phyloP scores from a whole-genome alignment of 1,140 invertebrate species.

The Lepidurus couesii region DNA sequence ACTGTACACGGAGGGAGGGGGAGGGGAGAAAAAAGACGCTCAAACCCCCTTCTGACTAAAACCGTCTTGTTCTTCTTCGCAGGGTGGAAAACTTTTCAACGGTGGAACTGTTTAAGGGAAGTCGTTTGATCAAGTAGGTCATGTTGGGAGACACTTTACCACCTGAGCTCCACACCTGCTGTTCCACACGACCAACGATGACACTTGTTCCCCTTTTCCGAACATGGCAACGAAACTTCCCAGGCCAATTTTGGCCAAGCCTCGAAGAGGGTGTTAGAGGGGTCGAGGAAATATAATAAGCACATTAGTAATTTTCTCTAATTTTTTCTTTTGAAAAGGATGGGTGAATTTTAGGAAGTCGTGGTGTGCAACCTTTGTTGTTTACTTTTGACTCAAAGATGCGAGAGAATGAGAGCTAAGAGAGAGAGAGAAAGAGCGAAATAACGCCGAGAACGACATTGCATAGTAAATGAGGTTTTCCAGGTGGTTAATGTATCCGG shows the following conservation, averaged over 20 bases:
- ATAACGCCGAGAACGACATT: not conserved
- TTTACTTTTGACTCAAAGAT: not conserved
- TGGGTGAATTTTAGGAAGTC: not conserved
- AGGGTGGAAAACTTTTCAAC: not conserved
- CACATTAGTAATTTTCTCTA: not conserved
- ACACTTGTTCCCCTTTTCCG: not conserved
- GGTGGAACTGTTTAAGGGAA: not conserved
- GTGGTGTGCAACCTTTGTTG: not conserved
- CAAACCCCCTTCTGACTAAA: not conserved
- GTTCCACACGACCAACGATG: slow-evolving; percentile 7
- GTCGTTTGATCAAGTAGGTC: not conserved
- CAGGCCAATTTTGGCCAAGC: not conserved
- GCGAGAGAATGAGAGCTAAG: not conserved
- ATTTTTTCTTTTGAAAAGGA: not conserved
- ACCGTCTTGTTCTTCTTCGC: not conserved
- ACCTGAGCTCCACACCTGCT: slow-evolving; percentile 20
- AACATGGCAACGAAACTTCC: not conserved
- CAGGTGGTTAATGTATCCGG: slow-evolving; percentile 17
- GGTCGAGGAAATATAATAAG: not conserved
- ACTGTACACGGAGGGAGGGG: not conserved
- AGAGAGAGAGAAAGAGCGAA: not conserved
- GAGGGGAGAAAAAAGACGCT: no score
- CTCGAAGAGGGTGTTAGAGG: not conserved
- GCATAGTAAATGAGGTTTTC: not conserved
- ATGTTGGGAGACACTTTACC: not conserved